Percentiles rank a stretch among this genome's conserved stretches.
Evolutionary conservation across 1,140 invertebrate genomes (phyloP).

Genomic region (Tribolium castaneum): DNA sequence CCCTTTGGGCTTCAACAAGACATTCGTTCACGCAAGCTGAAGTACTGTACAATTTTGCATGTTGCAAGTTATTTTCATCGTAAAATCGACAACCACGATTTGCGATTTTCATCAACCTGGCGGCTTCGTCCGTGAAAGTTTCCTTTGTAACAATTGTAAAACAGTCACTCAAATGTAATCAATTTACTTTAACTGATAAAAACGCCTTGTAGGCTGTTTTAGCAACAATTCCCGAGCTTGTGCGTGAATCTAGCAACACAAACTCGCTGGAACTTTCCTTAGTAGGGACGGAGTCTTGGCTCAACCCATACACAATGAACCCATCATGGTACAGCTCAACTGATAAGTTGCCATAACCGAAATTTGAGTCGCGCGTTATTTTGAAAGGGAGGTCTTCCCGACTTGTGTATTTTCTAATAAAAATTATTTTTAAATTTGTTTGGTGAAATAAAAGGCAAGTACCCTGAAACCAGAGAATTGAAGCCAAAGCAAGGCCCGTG

Average conservation of each 20-base stretch:
- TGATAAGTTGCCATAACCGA: constrained; percentile 7
- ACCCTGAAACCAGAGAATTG: constrained; percentile 12
- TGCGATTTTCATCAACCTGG: neutral
- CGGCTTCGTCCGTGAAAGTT: constrained; percentile 1
- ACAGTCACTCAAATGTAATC: neutral
- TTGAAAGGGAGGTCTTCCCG: neutral
- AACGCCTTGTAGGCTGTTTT: neutral
- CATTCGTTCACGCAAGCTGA: constrained; percentile 14
- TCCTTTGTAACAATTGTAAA: constrained; percentile 4
- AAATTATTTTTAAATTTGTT: neutral
- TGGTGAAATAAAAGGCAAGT: neutral
- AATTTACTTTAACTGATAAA: neutral
- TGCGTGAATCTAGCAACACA: neutral
- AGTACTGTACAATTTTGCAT: neutral
- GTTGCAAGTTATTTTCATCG: constrained; percentile 21
- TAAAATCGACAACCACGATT: constrained; percentile 29
- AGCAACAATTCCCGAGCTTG: neutral
- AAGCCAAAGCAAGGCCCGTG: constrained; percentile 10
- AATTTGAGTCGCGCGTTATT: neutral
- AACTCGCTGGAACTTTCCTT: neutral
- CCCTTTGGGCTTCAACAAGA: neutral
- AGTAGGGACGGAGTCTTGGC: constrained; percentile 16
- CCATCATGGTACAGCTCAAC: neutral
- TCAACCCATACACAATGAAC: neutral
- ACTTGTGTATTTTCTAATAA: neutral